Conservation (phyloP, 2,888 invertebrate genomes). For the Tetramorium bicarinatum region DNA sequence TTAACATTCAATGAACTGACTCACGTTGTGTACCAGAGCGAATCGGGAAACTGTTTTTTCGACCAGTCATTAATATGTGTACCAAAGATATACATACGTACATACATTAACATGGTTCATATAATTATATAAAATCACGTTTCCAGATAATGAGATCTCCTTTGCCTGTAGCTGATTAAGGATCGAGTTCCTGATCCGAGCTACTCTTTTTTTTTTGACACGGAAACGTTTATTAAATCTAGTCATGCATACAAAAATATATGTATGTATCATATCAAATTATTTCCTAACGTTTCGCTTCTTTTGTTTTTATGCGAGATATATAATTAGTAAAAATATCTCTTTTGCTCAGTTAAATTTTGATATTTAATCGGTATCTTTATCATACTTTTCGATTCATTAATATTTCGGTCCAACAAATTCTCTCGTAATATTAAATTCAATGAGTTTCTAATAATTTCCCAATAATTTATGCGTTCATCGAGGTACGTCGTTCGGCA, state of each 20-base stretch:
- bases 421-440: constrained; percentile 4
- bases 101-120: neutral
- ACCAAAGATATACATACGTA: neutral
- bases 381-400: neutral
- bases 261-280: neutral
- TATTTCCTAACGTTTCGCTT: neutral
- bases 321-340: neutral
- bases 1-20: constrained; percentile 50
- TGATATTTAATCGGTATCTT: neutral
- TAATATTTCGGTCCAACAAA: neutral
- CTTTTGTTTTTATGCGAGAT: neutral
- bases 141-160: neutral
- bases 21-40: constrained; percentile 23
- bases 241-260: neutral
- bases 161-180: neutral
- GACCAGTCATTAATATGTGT: neutral
- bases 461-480: neutral
- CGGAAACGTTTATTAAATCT: neutral
- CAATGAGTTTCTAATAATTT: neutral
- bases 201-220: neutral
- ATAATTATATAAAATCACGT: constrained; percentile 31
- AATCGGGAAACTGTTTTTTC: constrained; percentile 26
- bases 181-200: neutral
- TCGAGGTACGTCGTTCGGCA: neutral
- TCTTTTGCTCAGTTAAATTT: neutral